Evolutionary conservation across 1,140 invertebrate genomes (phyloP).

Genomic region (Procambarus virginalis): DNA sequence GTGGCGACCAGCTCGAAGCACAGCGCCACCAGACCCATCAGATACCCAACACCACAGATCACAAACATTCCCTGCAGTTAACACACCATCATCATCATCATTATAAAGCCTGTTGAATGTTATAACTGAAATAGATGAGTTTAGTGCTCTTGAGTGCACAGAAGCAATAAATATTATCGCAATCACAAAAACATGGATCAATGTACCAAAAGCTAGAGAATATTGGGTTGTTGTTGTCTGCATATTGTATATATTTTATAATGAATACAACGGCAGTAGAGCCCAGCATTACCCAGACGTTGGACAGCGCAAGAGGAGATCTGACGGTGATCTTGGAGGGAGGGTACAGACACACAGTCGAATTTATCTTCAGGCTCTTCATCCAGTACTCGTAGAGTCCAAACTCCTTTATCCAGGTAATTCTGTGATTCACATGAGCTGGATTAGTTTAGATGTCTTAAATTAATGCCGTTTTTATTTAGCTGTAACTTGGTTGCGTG

Average conservation of each 20-base stretch:
- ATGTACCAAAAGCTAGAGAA: no score
- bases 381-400: conserved; percentile 7
- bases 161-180: no score
- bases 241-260: not conserved
- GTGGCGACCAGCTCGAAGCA: not conserved
- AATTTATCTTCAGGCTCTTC: not conserved
- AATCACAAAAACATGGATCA: no score
- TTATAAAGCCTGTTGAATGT: no score
- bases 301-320: not conserved
- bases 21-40: not conserved
- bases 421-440: not conserved
- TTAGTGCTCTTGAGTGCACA: no score
- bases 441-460: not conserved
- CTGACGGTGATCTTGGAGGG: conserved; percentile 13
- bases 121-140: no score
- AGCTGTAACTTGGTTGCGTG: no score
- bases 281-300: not conserved
- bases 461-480: no score
- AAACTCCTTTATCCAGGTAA: not conserved
- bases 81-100: not conserved
- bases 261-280: not conserved
- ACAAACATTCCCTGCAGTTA: conserved; percentile 24
- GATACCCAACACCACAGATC: not conserved
- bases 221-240: no score
- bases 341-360: not conserved